Conservation (phyloP, 2,797 vertebrate species). For the Danio aesculapii region DNA sequence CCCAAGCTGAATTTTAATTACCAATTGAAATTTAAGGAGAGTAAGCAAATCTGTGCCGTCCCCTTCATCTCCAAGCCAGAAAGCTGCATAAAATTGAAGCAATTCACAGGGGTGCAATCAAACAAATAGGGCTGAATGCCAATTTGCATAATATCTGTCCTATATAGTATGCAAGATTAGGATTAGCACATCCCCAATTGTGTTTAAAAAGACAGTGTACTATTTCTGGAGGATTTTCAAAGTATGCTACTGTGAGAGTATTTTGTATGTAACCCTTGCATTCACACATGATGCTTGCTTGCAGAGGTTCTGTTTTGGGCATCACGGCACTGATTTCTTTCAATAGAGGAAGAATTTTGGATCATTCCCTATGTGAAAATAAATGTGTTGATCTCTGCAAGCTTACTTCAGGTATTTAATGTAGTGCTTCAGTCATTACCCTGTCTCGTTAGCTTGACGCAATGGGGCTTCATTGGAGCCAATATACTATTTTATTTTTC, state of each 20-base stretch:
- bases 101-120: not conserved
- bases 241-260: not conserved
- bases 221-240: constrained; percentile 3
- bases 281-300: not conserved
- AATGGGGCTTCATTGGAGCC: constrained; percentile 10
- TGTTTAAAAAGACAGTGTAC: not conserved
- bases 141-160: constrained; percentile 9
- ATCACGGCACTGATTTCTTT: not conserved
- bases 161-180: constrained; percentile 9
- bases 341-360: not conserved
- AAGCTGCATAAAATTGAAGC: not conserved
- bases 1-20: not conserved
- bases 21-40: not conserved
- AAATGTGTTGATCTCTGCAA: not conserved
- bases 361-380: not conserved
- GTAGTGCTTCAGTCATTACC: not conserved
- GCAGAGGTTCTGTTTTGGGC: not conserved
- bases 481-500: constrained; percentile 12
- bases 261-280: not conserved
- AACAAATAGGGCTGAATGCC: constrained; percentile 10
- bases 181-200: not conserved
- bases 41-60: not conserved
- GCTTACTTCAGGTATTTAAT: not conserved
- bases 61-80: not conserved
- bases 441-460: constrained; percentile 14